Percentiles rank a stretch among this genome's conserved stretches.
Conservation (phyloP, 2,113 vertebrate genomes). For the Lepus timidus region DNA sequence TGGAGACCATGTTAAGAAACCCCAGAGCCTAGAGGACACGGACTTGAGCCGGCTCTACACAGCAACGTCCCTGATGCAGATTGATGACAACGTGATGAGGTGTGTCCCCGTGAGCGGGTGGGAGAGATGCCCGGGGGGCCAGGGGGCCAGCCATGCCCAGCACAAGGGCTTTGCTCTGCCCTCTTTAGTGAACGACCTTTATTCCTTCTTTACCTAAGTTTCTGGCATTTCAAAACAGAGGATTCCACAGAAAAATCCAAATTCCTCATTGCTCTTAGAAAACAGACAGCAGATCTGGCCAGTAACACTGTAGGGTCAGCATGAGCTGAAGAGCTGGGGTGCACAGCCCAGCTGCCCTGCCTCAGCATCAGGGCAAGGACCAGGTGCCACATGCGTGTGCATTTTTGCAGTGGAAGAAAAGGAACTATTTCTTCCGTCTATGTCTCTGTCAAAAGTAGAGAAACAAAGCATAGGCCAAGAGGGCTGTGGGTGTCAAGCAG, state of each 20-base stretch:
- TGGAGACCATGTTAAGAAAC: slow-evolving; percentile 89
- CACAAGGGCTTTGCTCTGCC: background rate
- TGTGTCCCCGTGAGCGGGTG: slow-evolving; percentile 70
- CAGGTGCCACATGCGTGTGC: background rate
- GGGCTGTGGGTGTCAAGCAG: background rate
- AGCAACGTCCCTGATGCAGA: slow-evolving; percentile 99
- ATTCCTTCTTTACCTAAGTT: background rate
- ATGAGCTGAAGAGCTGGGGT: background rate
- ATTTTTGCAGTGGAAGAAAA: background rate
- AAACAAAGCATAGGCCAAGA: background rate
- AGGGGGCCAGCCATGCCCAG: background rate
- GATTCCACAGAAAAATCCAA: background rate
- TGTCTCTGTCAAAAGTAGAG: background rate
- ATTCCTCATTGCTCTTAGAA: background rate
- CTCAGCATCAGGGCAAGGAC: background rate
- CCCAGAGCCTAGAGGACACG: slow-evolving; percentile 88
- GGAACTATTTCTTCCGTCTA: background rate
- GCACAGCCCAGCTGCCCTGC: background rate
- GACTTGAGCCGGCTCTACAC: slow-evolving; percentile 95
- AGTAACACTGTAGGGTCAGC: background rate
- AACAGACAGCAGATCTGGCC: background rate
- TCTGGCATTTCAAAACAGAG: background rate
- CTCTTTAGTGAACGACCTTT: background rate
- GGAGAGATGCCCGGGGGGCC: rapidly evolving
- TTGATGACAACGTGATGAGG: slow-evolving; percentile 98